These are phyloP conservation scores for Lasioglossum baleicum DNA, from an alignment of 1,140 invertebrate species.

Conservation along the genomic window DNA sequence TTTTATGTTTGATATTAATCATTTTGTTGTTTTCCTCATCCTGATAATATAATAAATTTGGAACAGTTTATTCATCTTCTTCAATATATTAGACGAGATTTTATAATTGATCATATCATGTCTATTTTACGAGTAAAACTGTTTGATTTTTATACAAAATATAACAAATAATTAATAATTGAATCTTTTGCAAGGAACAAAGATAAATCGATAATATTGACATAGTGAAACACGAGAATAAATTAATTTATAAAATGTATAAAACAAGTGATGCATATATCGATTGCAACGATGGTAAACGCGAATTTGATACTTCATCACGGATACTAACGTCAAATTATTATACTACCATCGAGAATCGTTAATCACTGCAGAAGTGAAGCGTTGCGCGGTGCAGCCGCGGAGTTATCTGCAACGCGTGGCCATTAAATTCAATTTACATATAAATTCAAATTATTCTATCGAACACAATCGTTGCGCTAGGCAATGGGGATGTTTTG, in stretches of 20 bases:
- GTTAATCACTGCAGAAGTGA: conserved; percentile 65
- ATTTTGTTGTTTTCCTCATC: no score
- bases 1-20: no score
- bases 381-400: conserved; percentile 38
- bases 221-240: no score
- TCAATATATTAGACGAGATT: no score
- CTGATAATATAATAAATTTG: no score
- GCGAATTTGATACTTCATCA: conserved; percentile 65
- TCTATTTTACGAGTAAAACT: no score
- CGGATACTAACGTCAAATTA: conserved; percentile 66
- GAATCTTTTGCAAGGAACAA: no score
- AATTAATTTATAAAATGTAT: background rate
- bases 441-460: conserved; percentile 76
- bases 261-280: conserved; percentile 40
- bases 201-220: no score
- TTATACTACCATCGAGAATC: conserved; percentile 57
- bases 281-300: conserved; percentile 55
- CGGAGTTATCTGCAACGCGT: conserved; percentile 66
- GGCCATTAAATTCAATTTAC: conserved; percentile 74
- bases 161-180: no score
- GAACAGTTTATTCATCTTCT: no score
- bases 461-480: conserved; percentile 68
- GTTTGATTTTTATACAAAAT: no score
- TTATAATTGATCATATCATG: no score
- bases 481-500: conserved; percentile 50